phyloP scores from a whole-genome alignment of 2,888 invertebrate species.

The Erebia epiphron region DNA sequence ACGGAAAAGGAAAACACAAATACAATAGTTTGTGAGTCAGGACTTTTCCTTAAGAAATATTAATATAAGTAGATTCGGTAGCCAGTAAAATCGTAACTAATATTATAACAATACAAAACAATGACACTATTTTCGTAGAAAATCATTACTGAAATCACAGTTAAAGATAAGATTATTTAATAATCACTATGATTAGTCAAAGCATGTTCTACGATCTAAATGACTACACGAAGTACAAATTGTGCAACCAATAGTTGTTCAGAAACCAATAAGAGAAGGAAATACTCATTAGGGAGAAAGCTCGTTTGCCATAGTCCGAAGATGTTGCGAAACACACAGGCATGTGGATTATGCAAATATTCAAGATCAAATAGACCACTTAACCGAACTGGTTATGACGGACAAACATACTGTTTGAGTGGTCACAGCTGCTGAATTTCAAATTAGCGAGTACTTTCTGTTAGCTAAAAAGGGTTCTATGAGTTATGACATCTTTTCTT shows the following conservation, averaged over 20 bases:
- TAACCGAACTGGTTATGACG: constrained; percentile 35
- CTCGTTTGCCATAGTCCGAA: constrained; percentile 29
- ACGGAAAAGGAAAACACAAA: too few species aligned
- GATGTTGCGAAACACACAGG: constrained; percentile 37
- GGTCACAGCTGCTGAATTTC: constrained; percentile 3
- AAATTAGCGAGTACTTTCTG: constrained; percentile 6
- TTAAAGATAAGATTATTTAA: neutral
- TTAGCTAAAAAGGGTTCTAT: constrained; percentile 6
- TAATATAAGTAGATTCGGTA: too few species aligned
- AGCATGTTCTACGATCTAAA: neutral
- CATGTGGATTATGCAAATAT: constrained; percentile 46
- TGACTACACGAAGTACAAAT: neutral
- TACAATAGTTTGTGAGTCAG: too few species aligned
- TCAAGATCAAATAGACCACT: constrained; percentile 47
- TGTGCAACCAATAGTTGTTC: neutral
- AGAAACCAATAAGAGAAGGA: constrained; percentile 9
- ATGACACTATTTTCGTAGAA: too few species aligned
- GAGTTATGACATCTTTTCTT: neutral
- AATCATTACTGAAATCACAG: too few species aligned
- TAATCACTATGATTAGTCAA: constrained; percentile 3
- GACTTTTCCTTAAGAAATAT: too few species aligned
- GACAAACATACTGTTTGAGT: constrained; percentile 17
- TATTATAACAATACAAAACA: too few species aligned
- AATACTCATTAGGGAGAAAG: constrained; percentile 37
- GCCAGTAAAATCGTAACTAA: too few species aligned